Evolutionary conservation across 2,113 vertebrate species (phyloP).

Genomic region (Chrysochloris asiatica): DNA sequence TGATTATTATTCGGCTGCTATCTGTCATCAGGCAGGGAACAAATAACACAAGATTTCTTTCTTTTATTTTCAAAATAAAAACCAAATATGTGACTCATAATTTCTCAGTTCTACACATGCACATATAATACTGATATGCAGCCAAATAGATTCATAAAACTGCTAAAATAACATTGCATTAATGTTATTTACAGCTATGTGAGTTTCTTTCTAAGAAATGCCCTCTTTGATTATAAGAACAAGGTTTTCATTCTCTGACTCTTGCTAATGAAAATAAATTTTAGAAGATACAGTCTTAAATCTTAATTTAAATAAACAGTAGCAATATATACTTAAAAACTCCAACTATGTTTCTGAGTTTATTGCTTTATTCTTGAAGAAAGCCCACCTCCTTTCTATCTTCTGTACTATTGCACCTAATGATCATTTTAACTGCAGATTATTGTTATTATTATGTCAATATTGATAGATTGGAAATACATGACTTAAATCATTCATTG

Average conservation of each 20-base stretch:
- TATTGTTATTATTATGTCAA: conserved; percentile 32
- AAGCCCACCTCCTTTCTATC: background rate
- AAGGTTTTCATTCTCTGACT: background rate
- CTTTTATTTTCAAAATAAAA: conserved; percentile 9
- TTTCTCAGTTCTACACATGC: background rate
- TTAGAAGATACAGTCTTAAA: background rate
- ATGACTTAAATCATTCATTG: conserved; percentile 61
- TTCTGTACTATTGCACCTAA: conserved; percentile 1
- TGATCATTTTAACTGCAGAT: conserved; percentile 74
- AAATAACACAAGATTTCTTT: conserved; percentile 20
- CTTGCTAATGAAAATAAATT: conserved; percentile 46
- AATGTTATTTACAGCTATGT: background rate
- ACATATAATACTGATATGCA: background rate
- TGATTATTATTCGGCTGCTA: background rate
- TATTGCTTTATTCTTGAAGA: conserved; percentile 57
- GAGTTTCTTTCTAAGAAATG: background rate
- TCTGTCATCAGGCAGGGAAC: background rate
- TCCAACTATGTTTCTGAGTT: background rate
- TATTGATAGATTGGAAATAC: conserved; percentile 62
- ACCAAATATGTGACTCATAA: background rate
- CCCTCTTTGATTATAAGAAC: background rate
- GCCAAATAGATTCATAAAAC: background rate
- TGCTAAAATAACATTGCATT: background rate
- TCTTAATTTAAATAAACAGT: background rate
- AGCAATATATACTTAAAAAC: background rate